Conservation (phyloP, 2,888 invertebrate species). For the Dynastes grantii region DNA sequence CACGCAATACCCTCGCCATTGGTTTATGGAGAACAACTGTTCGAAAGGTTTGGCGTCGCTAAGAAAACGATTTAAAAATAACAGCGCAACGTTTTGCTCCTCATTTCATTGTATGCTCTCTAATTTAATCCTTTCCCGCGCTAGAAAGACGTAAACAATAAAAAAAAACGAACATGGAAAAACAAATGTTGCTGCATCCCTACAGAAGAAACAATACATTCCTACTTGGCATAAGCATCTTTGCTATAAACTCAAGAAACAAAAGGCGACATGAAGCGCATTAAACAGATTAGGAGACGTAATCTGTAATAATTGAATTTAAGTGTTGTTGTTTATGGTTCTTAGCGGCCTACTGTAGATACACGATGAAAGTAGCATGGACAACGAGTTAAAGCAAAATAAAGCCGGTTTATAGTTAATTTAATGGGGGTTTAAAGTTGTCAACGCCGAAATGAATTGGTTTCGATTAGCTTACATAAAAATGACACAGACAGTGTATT, state of each 20-base stretch:
- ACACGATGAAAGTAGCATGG: constrained; percentile 63
- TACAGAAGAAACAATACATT: background rate
- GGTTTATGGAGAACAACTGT: constrained; percentile 43
- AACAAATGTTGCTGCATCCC: background rate
- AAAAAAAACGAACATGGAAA: constrained; percentile 1
- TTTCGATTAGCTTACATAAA: constrained; percentile 55
- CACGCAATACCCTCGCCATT: constrained; percentile 39
- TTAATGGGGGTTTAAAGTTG: constrained; percentile 66
- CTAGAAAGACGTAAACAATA: constrained; percentile 8
- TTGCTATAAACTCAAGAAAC: constrained; percentile 34
- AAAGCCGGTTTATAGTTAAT: constrained; percentile 65
- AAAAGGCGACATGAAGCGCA: constrained; percentile 32
- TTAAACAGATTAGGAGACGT: constrained; percentile 44
- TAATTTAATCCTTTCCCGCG: constrained; percentile 31
- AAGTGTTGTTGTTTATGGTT: constrained; percentile 45
- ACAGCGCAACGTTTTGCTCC: background rate
- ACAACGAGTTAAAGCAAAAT: constrained; percentile 63
- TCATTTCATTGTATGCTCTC: constrained; percentile 5
- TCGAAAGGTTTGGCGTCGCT: constrained; percentile 26
- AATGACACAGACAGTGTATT: constrained; percentile 43
- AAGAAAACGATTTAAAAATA: constrained; percentile 42
- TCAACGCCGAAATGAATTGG: constrained; percentile 65
- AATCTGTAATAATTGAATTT: constrained; percentile 46
- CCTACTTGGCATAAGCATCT: constrained; percentile 6
- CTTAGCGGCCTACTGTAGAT: constrained; percentile 52